phyloP scores from a whole-genome alignment of 2,888 invertebrate species.

The Nemotelus nigrinus region DNA sequence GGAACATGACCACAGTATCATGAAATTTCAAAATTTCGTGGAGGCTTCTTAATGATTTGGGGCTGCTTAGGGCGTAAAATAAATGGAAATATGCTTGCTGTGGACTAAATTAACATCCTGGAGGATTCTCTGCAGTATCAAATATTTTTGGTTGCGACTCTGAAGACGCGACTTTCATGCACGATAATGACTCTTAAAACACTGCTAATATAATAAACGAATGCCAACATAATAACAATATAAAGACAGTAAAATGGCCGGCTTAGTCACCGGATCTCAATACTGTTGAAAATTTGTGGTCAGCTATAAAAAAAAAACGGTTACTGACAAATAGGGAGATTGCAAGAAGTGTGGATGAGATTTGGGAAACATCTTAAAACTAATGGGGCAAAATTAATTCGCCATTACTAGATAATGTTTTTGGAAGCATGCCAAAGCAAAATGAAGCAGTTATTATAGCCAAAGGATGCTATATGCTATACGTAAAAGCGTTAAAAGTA shows the following conservation, averaged over 20 bases:
- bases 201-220: slow-evolving; percentile 6
- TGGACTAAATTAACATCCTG: slow-evolving; percentile 6
- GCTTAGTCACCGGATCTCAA: not conserved
- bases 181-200: not conserved
- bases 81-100: not conserved
- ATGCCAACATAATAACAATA: slow-evolving; percentile 8
- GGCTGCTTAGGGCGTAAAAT: not conserved
- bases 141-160: not conserved
- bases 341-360: not conserved
- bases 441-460: not conserved
- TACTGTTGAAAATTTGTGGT: not conserved
- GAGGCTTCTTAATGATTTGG: slow-evolving; percentile 3
- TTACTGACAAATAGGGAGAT: not conserved
- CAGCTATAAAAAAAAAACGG: not conserved
- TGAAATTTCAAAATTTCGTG: not conserved
- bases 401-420: not conserved
- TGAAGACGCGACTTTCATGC: slow-evolving; percentile 12
- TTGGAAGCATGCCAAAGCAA: not conserved
- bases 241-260: not conserved
- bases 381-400: not conserved
- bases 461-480: not conserved
- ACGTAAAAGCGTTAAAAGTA: not conserved
- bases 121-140: slow-evolving; percentile 10
- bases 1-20: not conserved
- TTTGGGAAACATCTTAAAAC: not conserved